Base-by-base conservation (phyloP, 2,797 vertebrate species). In the Acropternis orthonyx region DNA sequence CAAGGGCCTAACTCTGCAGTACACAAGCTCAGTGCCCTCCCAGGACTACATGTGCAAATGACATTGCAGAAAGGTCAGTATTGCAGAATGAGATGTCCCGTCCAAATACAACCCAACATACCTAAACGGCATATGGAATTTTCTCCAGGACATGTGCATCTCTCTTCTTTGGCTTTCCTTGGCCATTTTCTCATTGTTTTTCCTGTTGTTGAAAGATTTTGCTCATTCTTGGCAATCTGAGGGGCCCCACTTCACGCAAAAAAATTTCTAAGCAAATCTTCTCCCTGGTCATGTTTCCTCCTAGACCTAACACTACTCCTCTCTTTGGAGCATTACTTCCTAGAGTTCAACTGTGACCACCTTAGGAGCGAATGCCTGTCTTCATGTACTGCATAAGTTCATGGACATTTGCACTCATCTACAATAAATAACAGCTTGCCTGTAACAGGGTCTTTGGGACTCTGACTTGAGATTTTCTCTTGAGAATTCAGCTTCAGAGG, bases 1-100 rank as follows among this genome's bases (percentile, higher is more conserved):
- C 52, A 88, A 76, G 46, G 59, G 54, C 52, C 59, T 69, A 49
- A 86, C 86, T 79, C 58, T 74, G 63, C 51, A n/a, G 34, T 5
- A 5, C 1, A 4, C 13, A 16, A 79, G 43, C 48, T 74, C 3
- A 0, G 13, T 58, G 52, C 20, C n/a, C 56, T 77, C n/a, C 63
- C 41, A 56, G 68, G 80, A 77, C 23, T 28, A n/a, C 3, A 0
- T 0, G 0, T 49, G 76, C 66, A 81, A 91, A 72, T 19, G 63
- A 69, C 77, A 86, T 8, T 85, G 81, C 41, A 55, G 63, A 58
- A 79, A 75, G 76, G 73, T 76, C 84, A 88, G 16, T 5, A 13
- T 0, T 65, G 20, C 24, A 56, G 34, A 37, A 73, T 5, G 43
- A 82, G 51, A 55, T 27, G 46, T 30, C 39, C 21, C 2, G 0